Base-by-base conservation (phyloP, 2,888 invertebrate genomes). In the Drosophila prolongata region DNA sequence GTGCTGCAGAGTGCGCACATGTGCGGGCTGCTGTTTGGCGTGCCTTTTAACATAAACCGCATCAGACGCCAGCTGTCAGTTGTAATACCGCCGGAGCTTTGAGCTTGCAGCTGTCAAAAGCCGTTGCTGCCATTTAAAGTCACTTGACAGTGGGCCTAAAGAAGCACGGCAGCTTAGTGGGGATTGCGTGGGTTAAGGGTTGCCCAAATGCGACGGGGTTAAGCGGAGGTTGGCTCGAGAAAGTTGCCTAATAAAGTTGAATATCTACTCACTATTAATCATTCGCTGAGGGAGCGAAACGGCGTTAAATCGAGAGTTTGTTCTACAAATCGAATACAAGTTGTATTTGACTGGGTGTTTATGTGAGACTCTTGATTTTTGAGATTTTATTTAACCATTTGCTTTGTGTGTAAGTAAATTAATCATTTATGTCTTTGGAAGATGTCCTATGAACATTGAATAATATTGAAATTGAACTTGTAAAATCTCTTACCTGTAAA, bases 21-120 rank as follows among this genome's bases (percentile, higher is more conserved):
- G 54, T 54, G 42, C 38, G 64, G 34, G 46, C 49, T 38, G 46
- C 38, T 52, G 19, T 35, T 35, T 24, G 74, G 50, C 44, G 67
- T 30, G 70, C 66, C 74, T 80, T 76, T 80, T 80, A 84, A 80
- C 79, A 70, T 81, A 79, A 80, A 84, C 80, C 80, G 76, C 80
- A 76, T 69, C 77, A 83, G 85, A 76, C 82, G 79, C 85, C 84
- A 88, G 80, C 87, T 88, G 88, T 85, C 88, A 80, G 60, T 52
- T 76, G 75, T 83, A 88, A 85, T 88, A 68, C 84, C 19, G 35
- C 35, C 10, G 40, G 59, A 56, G 59, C 56, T 59, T 35, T 9
- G 56, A 57, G 87, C 78, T 78, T 77, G 75, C 80, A 87, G 83
- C 77, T 88, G 86, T 86, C 84, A 88, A 80, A 85, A 86, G 83